These are phyloP conservation scores for Dipodomys stephensi DNA, from an alignment of 2,113 vertebrate genomes.

Conservation along the genomic window DNA sequence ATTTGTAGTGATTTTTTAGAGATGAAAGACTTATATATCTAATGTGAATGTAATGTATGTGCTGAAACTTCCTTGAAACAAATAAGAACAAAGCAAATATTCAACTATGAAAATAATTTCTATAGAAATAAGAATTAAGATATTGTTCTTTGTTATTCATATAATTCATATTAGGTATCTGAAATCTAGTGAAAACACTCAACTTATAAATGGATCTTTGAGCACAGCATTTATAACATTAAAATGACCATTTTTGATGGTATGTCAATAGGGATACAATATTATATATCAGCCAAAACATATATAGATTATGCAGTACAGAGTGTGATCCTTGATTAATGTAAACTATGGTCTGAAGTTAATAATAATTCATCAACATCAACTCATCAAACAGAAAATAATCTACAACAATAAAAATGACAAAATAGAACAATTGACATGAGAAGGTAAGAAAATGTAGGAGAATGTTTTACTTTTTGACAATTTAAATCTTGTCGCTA, in stretches of 20 bases:
- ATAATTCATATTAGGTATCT: neutral
- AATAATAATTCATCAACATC: neutral
- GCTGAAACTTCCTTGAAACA: neutral
- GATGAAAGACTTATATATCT: constrained; percentile 16
- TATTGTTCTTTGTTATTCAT: neutral
- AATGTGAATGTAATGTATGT: neutral
- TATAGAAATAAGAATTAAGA: neutral
- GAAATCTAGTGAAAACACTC: neutral
- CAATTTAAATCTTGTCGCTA: neutral
- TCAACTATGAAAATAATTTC: neutral
- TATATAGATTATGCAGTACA: neutral
- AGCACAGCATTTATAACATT: neutral
- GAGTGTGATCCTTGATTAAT: neutral
- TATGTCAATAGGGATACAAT: neutral
- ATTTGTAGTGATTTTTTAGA: constrained; percentile 26
- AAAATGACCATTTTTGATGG: neutral
- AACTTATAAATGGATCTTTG: constrained; percentile 33
- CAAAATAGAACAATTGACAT: neutral
- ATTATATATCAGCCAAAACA: neutral
- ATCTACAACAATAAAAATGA: neutral
- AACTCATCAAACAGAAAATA: neutral
- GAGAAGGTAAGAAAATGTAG: neutral
- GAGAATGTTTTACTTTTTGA: neutral
- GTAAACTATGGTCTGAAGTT: neutral
- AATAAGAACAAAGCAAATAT: neutral